Conservation (phyloP, 2,113 vertebrate genomes). For the Chloebia gouldiae region DNA sequence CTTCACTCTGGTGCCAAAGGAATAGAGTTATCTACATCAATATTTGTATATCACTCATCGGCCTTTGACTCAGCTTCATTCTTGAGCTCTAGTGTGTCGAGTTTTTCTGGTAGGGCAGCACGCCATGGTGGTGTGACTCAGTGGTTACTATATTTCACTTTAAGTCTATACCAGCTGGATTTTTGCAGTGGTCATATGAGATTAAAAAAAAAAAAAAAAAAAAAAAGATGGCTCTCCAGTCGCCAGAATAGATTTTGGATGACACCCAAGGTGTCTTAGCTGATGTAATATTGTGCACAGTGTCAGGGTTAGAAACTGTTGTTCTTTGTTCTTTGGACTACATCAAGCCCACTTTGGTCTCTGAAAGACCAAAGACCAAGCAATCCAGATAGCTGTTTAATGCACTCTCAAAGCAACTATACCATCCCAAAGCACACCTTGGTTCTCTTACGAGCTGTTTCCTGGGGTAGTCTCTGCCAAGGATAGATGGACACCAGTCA, state of each 20-base stretch:
- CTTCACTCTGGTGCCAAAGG: neutral
- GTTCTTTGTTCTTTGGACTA: neutral
- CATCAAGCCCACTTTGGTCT: neutral
- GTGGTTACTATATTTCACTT: neutral
- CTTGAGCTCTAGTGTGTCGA: no score
- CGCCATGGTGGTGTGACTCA: neutral
- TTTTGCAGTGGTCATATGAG: neutral
- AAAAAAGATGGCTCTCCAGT: neutral
- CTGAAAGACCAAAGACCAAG: no score
- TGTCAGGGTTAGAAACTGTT: neutral
- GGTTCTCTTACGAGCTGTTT: neutral
- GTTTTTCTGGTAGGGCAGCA: neutral
- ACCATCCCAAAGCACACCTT: neutral
- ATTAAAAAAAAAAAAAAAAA: neutral
- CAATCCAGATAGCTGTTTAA: neutral
- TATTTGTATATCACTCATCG: neutral
- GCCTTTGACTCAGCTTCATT: neutral
- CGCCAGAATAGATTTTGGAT: neutral
- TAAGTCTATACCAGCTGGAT: neutral
- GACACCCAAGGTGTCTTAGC: neutral
- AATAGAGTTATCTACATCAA: neutral
- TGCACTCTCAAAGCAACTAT: neutral
- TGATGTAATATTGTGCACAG: neutral
- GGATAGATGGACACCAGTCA: neutral
- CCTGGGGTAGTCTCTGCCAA: neutral